Evolutionary conservation across 2,888 invertebrate genomes (phyloP).

Genomic region (Ferrisia virgata): DNA sequence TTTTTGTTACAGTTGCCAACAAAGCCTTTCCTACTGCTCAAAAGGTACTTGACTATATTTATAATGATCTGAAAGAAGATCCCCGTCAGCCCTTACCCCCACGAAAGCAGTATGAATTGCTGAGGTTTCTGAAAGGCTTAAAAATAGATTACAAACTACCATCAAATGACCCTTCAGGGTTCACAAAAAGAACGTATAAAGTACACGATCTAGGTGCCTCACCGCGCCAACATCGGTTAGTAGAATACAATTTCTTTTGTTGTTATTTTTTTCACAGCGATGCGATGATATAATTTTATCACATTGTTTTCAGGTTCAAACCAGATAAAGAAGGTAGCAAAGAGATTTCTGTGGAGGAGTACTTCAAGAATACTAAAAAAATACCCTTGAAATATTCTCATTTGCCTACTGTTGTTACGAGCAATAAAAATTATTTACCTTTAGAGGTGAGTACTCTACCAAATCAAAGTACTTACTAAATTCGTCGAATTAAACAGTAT

Average conservation of each 20-base stretch:
- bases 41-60: slow-evolving; percentile 51
- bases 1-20: neutral
- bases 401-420: slow-evolving; percentile 72
- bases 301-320: neutral
- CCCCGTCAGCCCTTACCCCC: neutral
- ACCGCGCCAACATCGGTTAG: slow-evolving; percentile 47
- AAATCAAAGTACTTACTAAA: neutral
- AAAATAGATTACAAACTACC: slow-evolving; percentile 56
- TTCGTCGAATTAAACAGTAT: too few relatives aligned
- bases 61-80: neutral
- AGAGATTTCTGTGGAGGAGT: slow-evolving; percentile 56
- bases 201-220: slow-evolving; percentile 56
- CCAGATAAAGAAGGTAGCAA: slow-evolving; percentile 47
- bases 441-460: slow-evolving; percentile 64
- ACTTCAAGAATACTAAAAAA: slow-evolving; percentile 54
- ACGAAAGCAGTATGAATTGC: slow-evolving; percentile 48
- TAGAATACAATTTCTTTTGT: slow-evolving; percentile 49
- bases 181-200: slow-evolving; percentile 55
- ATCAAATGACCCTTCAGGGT: slow-evolving; percentile 52
- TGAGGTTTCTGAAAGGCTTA: slow-evolving; percentile 56
- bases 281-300: too few relatives aligned
- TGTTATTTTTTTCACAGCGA: neutral
- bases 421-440: slow-evolving; percentile 71
- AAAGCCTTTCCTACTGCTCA: slow-evolving; percentile 55
- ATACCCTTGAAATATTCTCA: slow-evolving; percentile 56